These are phyloP conservation scores for Peromyscus polionotus DNA, from an alignment of 2,113 vertebrate genomes.

Conservation along the genomic window DNA sequence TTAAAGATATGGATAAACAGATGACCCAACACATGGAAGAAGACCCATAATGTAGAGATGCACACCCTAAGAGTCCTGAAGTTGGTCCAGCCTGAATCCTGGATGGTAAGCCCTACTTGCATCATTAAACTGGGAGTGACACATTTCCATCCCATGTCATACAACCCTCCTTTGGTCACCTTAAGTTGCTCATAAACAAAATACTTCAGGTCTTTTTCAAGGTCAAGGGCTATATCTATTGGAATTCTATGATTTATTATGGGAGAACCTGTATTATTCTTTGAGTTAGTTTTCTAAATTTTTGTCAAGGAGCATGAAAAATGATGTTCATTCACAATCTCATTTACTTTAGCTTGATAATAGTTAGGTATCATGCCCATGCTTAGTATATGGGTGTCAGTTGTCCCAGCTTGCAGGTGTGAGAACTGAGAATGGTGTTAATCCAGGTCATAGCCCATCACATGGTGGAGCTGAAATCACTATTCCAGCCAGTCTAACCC, in stretches of 20 bases:
- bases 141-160: background rate
- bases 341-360: constrained; percentile 49
- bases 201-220: background rate
- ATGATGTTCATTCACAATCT: background rate
- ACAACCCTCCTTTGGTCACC: background rate
- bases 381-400: background rate
- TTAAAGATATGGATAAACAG: background rate
- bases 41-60: accelerated
- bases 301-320: background rate
- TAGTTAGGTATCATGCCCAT: background rate
- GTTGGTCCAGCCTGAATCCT: accelerated
- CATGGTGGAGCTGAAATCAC: background rate
- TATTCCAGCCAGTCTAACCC: background rate
- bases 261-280: background rate
- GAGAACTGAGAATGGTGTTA: no score
- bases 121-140: accelerated
- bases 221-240: background rate
- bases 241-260: background rate
- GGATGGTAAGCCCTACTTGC: accelerated
- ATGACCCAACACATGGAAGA: accelerated
- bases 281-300: background rate
- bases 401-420: background rate
- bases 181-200: no score
- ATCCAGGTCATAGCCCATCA: background rate
- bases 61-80: background rate